Evolutionary conservation across 2,888 invertebrate genomes (phyloP).

Genomic region (Drosophila antonietae): DNA sequence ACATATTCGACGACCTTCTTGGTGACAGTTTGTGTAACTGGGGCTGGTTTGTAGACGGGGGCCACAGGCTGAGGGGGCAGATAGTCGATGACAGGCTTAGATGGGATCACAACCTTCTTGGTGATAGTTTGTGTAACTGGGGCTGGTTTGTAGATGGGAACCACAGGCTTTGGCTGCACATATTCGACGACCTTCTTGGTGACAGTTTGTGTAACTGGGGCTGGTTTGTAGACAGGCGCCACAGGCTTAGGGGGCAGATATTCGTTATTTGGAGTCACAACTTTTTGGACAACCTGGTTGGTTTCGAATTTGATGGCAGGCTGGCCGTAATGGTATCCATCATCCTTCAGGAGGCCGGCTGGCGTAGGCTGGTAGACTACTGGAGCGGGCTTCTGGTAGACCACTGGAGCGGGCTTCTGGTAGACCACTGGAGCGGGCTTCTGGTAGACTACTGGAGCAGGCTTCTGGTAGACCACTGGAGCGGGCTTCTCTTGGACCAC

Average conservation of each 20-base stretch:
- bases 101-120: conserved; percentile 2
- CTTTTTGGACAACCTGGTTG: conserved; percentile 21
- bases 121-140: not conserved
- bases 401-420: conserved; percentile 24
- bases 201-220: not conserved
- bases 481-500: conserved; percentile 29
- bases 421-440: conserved; percentile 29
- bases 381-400: conserved; percentile 30
- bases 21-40: not conserved
- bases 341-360: conserved; percentile 61
- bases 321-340: conserved; percentile 65
- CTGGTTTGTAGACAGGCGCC: conserved; percentile 19
- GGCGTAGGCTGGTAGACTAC: conserved; percentile 27
- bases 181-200: not conserved
- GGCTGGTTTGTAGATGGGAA: conserved; percentile 8
- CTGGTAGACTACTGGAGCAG: conserved; percentile 24
- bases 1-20: not conserved
- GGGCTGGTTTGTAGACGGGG: conserved; percentile 17
- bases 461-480: conserved; percentile 26
- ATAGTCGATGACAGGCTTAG: not conserved
- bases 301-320: conserved; percentile 51
- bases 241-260: not conserved
- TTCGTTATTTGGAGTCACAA: not conserved
- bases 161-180: no score
- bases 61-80: not conserved